Conservation (phyloP, 2,797 vertebrate genomes). For the Xyrichtys novacula region DNA sequence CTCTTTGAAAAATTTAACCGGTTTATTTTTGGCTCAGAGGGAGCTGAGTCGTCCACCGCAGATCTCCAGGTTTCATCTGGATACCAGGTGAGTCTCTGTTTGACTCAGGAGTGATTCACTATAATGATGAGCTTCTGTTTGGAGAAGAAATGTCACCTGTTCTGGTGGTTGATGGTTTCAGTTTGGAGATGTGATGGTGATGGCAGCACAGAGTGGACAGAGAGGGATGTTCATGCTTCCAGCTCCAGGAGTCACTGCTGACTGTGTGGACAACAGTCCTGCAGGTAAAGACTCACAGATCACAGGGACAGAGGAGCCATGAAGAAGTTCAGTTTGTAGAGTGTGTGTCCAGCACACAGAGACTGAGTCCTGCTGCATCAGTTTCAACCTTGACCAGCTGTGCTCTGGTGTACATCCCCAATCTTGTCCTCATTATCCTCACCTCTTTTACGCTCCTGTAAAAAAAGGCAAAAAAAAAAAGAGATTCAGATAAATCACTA, state of each 20-base stretch:
- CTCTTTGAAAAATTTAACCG: conserved; percentile 82
- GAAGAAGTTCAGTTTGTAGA: too few species aligned
- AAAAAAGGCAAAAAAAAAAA: too few species aligned
- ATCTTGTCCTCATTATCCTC: too few species aligned
- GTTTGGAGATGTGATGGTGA: conserved; percentile 86
- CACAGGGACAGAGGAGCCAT: too few species aligned
- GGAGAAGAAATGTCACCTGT: not conserved
- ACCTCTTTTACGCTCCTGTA: too few species aligned
- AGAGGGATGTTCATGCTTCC: conserved; percentile 85
- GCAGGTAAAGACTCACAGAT: conserved; percentile 86
- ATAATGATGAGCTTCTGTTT: not conserved
- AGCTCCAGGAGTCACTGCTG: conserved; percentile 81
- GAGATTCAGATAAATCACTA: too few species aligned
- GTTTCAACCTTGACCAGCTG: too few species aligned
- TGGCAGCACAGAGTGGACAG: conserved; percentile 38
- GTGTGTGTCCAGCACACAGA: too few species aligned
- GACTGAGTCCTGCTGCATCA: too few species aligned
- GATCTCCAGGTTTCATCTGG: conserved; percentile 62
- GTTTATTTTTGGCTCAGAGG: conserved; percentile 72
- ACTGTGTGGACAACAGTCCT: conserved; percentile 89
- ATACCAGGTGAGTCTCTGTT: conserved; percentile 84
- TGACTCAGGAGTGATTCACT: not conserved
- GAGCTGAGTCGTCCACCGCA: conserved; percentile 10
- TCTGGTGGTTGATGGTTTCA: conserved; percentile 63
- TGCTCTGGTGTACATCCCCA: too few species aligned